Conservation (phyloP, 2,888 invertebrate species). For the Tiliacea aurago region DNA sequence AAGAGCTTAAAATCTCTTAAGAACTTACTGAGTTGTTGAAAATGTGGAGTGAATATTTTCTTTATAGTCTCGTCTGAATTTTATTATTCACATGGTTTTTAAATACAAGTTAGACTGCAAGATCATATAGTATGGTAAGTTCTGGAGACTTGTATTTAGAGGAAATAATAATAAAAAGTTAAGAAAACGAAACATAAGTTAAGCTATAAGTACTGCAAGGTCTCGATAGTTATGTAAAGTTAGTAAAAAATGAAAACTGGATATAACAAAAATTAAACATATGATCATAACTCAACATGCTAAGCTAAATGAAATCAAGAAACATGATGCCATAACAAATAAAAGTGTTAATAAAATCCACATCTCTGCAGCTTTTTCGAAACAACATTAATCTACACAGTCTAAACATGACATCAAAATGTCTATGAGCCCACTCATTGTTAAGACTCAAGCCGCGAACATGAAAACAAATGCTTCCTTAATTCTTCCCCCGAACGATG, state of each 20-base stretch:
- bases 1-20: conserved; percentile 74
- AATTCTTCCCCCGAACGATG: conserved; percentile 87
- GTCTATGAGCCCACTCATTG: conserved; percentile 70
- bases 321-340: neutral
- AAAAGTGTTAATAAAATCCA: neutral
- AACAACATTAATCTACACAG: conserved; percentile 1
- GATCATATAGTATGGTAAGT: neutral
- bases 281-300: neutral
- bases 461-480: conserved; percentile 88
- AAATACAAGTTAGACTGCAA: neutral
- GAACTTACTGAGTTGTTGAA: conserved; percentile 44
- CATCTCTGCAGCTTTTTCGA: neutral
- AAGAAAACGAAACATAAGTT: neutral
- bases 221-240: too few species aligned
- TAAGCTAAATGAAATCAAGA: neutral
- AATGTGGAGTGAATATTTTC: conserved; percentile 18
- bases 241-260: neutral
- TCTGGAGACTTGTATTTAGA: neutral
- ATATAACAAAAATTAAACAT: neutral
- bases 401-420: conserved; percentile 68
- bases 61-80: neutral
- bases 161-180: neutral
- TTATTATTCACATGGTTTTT: neutral
- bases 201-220: neutral
- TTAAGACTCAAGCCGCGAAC: conserved; percentile 78